Conservation (phyloP, 2,888 invertebrate genomes). For the Patella pellucida region DNA sequence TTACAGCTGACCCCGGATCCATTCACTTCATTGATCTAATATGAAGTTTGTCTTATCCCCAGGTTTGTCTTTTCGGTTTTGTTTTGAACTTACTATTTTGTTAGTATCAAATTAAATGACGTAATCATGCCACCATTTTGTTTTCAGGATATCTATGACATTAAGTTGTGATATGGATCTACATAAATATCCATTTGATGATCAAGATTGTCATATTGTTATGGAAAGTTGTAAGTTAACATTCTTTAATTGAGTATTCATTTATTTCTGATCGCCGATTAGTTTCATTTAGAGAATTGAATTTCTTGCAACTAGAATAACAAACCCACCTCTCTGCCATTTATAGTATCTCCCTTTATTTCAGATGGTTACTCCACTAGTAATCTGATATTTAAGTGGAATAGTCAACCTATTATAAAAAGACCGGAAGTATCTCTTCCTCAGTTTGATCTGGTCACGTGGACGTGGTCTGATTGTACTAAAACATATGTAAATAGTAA, state of each 20-base stretch:
- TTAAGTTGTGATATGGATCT: constrained; percentile 98
- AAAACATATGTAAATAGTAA: constrained; percentile 26
- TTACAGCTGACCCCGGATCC: too few species aligned
- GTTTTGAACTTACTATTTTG: too few species aligned
- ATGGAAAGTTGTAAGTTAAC: constrained; percentile 96
- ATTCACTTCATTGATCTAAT: too few species aligned
- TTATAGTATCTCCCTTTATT: constrained; percentile 3
- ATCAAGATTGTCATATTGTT: constrained; percentile 92
- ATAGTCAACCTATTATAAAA: constrained; percentile 32
- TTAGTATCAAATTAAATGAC: too few species aligned
- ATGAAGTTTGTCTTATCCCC: too few species aligned
- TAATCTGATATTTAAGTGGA: constrained; percentile 46
- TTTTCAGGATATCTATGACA: constrained; percentile 87
- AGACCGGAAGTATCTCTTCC: constrained; percentile 41
- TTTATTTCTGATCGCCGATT: too few species aligned
- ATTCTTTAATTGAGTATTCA: neutral
- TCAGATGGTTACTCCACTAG: constrained; percentile 52
- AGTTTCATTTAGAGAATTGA: too few species aligned
- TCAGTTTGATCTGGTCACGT: constrained; percentile 43
- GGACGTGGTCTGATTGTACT: constrained; percentile 27
- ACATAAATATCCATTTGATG: constrained; percentile 94
- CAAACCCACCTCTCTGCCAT: too few species aligned
- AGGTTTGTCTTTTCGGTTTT: too few species aligned
- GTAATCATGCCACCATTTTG: too few species aligned
- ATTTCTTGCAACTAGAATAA: too few species aligned